These are phyloP conservation scores for Enteromius thamalakanensis DNA, from an alignment of 2,797 vertebrate species.

Conservation along the genomic window DNA sequence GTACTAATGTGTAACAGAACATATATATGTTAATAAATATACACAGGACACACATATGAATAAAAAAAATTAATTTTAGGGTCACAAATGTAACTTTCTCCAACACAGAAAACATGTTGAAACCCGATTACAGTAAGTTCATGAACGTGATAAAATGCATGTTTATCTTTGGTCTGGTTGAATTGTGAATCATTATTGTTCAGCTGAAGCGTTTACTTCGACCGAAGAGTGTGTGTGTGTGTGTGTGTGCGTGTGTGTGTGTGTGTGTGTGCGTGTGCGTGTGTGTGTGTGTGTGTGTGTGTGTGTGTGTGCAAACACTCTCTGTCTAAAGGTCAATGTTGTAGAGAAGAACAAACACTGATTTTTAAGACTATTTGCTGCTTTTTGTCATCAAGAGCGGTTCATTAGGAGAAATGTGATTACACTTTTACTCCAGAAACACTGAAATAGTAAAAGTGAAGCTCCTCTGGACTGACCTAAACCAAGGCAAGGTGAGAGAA, in stretches of 20 bases:
- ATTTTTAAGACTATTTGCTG: neutral
- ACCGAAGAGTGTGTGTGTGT: neutral
- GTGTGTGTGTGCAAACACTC: neutral
- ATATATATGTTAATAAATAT: too few species aligned
- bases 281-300: neutral
- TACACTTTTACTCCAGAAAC: neutral
- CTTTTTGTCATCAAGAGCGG: neutral
- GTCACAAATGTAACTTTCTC: neutral
- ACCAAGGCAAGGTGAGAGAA: too few species aligned
- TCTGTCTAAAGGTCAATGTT: slow-evolving; percentile 37
- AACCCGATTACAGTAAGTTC: neutral
- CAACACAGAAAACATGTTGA: neutral
- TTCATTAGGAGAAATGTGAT: neutral
- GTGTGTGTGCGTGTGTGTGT: too few species aligned
- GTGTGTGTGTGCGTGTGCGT: neutral
- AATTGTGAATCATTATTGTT: neutral
- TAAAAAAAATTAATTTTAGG: too few species aligned
- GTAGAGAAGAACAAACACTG: slow-evolving; percentile 9
- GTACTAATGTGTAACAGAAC: too few species aligned
- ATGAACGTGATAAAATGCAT: neutral
- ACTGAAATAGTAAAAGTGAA: neutral
- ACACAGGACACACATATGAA: too few species aligned
- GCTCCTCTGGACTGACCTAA: neutral
- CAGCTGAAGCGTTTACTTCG: neutral
- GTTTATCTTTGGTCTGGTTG: neutral